Conservation (phyloP, 2,888 invertebrate genomes). For the Neoaliturus tenellus region DNA sequence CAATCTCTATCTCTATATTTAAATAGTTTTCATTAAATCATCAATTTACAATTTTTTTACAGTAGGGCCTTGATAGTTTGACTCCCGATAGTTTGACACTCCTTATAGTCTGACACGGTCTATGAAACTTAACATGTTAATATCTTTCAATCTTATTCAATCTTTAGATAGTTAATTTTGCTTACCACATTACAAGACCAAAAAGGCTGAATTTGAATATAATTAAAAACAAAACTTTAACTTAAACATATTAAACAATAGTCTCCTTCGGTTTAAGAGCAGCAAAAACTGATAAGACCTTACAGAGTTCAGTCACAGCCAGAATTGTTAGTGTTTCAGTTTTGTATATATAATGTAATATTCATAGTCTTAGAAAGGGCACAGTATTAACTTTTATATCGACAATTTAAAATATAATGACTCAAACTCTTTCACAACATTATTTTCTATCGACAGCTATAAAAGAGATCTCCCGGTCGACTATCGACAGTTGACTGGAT, state of each 20-base stretch:
- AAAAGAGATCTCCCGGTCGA: not conserved
- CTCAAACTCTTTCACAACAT: not conserved
- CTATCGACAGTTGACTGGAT: not conserved
- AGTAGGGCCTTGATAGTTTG: no score
- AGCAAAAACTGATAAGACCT: conserved; percentile 9
- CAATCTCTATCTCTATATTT: no score
- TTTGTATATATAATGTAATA: not conserved
- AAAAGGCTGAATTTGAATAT: no score
- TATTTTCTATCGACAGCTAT: not conserved
- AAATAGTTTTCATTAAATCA: no score
- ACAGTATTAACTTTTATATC: not conserved
- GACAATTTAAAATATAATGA: conserved; percentile 23
- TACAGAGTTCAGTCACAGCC: conserved; percentile 1
- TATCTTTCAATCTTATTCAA: no score
- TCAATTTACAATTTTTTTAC: no score
- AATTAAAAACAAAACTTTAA: no score
- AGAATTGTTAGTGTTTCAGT: not conserved
- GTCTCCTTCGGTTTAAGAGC: conserved; percentile 1
- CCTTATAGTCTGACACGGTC: no score
- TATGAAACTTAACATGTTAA: no score
- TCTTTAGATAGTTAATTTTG: no score
- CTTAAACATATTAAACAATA: not conserved
- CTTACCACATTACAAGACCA: no score
- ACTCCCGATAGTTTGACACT: no score
- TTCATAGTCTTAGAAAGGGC: not conserved